phyloP scores from a whole-genome alignment of 2,797 vertebrate genomes.

The Taenioides sp. region DNA sequence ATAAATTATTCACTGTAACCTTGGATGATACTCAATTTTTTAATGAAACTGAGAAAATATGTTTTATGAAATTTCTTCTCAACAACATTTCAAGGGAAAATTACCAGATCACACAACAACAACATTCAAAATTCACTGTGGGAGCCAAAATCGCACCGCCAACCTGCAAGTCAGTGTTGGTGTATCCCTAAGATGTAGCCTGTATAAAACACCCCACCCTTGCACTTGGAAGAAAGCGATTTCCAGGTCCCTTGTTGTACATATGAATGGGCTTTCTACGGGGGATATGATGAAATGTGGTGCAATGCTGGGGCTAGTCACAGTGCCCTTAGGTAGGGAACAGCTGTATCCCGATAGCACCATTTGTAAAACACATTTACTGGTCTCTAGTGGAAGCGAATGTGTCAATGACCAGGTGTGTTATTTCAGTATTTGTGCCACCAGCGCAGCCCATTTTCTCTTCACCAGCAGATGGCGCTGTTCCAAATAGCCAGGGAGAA shows the following conservation, averaged over 20 bases:
- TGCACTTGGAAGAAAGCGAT: background rate
- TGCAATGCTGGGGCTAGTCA: background rate
- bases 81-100: too few species aligned
- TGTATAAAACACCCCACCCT: background rate
- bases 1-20: too few species aligned
- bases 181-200: too few species aligned
- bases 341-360: background rate
- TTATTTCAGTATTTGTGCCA: conserved; percentile 5
- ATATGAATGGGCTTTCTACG: background rate
- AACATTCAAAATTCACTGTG: too few species aligned
- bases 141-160: too few species aligned
- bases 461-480: conserved; percentile 54
- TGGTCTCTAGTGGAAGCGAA: background rate
- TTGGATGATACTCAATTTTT: too few species aligned
- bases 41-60: too few species aligned
- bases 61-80: too few species aligned
- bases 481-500: conserved; percentile 54
- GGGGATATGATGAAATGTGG: conserved; percentile 6
- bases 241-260: background rate
- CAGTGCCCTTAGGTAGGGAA: background rate
- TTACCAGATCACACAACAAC: too few species aligned
- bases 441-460: conserved; percentile 26
- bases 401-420: background rate
- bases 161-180: too few species aligned
- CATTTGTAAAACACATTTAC: conserved; percentile 5